Evolutionary conservation across 2,888 invertebrate genomes (phyloP).

Genomic region (Drosophila mulleri): DNA sequence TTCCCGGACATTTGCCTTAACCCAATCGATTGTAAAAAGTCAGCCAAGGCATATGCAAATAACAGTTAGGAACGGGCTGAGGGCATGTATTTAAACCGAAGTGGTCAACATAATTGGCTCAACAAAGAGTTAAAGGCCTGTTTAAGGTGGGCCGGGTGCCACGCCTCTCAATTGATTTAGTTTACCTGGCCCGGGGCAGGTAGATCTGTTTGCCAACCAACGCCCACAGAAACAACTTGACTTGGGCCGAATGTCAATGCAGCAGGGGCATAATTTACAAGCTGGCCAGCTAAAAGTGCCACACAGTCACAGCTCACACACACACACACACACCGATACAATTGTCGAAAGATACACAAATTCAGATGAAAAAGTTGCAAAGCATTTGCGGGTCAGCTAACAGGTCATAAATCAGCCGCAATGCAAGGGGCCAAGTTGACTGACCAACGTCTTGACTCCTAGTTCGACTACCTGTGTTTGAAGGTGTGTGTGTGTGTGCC

Average conservation of each 20-base stretch:
- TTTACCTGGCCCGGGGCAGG: slow-evolving; percentile 17
- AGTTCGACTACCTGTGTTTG: slow-evolving; percentile 38
- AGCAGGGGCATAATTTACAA: slow-evolving; percentile 72
- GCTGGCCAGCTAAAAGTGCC: slow-evolving; percentile 40
- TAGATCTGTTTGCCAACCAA: slow-evolving; percentile 36
- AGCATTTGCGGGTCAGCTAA: slow-evolving; percentile 49
- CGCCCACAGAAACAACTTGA: slow-evolving; percentile 81
- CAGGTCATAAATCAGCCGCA: slow-evolving; percentile 72
- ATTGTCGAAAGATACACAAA: slow-evolving; percentile 33
- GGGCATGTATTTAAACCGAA: slow-evolving; percentile 65
- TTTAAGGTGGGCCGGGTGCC: slow-evolving; percentile 44
- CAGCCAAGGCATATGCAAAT: slow-evolving; percentile 27
- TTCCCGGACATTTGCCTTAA: slow-evolving; percentile 29
- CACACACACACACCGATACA: slow-evolving; percentile 35
- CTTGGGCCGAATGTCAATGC: slow-evolving; percentile 63
- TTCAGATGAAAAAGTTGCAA: slow-evolving; percentile 71
- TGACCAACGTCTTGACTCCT: slow-evolving; percentile 67
- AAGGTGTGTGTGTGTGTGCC: not conserved
- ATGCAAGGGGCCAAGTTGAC: slow-evolving; percentile 44
- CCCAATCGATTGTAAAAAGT: slow-evolving; percentile 61
- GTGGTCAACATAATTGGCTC: slow-evolving; percentile 70
- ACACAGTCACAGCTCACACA: slow-evolving; percentile 46
- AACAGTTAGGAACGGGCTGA: slow-evolving; percentile 8
- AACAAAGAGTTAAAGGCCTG: slow-evolving; percentile 71
- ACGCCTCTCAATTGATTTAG: slow-evolving; percentile 34